Conservation (phyloP, 2,113 vertebrate genomes). For the Seriola dumerili region DNA sequence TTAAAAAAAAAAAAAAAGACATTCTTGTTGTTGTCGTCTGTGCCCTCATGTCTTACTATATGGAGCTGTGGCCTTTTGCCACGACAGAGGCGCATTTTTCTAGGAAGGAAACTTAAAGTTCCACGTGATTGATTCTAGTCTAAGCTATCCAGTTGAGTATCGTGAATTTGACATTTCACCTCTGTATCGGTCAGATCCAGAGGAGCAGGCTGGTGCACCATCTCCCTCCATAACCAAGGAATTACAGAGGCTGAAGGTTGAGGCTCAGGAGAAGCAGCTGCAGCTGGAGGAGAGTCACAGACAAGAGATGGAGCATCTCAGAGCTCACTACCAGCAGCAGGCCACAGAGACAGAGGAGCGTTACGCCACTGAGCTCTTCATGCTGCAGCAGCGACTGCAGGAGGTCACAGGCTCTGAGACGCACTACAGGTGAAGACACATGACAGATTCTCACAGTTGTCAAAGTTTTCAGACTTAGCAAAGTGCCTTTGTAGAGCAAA, state of each 20-base stretch:
- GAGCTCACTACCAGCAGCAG: conserved; percentile 86
- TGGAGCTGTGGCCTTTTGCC: background rate
- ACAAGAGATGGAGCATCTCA: conserved; percentile 85
- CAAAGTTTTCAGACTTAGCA: background rate
- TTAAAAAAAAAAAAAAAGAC: too few relatives aligned
- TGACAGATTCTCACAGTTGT: too few relatives aligned
- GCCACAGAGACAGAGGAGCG: conserved; percentile 87
- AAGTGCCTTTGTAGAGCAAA: background rate
- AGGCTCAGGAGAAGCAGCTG: conserved; percentile 75
- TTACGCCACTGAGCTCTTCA: conserved; percentile 82
- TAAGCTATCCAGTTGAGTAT: conserved; percentile 1
- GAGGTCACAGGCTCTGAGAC: conserved; percentile 67
- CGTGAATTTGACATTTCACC: conserved; percentile 22
- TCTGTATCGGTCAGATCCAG: conserved; percentile 29
- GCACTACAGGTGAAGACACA: conserved; percentile 84
- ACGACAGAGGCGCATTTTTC: background rate
- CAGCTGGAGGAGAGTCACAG: conserved; percentile 86
- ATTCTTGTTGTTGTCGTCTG: background rate
- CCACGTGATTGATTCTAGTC: conserved; percentile 18
- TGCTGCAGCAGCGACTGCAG: conserved; percentile 86
- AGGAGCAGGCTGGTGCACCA: conserved; percentile 37
- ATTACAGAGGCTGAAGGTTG: conserved; percentile 77
- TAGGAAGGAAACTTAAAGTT: conserved; percentile 19
- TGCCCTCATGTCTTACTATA: background rate
- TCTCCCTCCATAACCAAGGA: conserved; percentile 63